Evolutionary conservation across 2,888 invertebrate species (phyloP).

Genomic region (Poecilus cupreus): DNA sequence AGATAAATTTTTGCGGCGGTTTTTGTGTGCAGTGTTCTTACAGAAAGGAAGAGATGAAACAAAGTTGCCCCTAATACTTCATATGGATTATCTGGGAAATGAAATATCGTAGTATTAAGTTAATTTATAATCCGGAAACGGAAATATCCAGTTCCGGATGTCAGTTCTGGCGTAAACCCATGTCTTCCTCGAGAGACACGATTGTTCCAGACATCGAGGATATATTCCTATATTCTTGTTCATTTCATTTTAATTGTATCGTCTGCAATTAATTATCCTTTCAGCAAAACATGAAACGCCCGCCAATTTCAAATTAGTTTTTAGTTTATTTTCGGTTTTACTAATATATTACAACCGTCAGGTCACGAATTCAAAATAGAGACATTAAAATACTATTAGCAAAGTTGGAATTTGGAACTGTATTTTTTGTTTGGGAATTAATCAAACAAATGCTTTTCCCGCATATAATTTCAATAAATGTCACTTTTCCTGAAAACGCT

Average conservation of each 20-base stretch:
- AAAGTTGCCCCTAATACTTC: background rate
- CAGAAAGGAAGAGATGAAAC: too few relatives aligned
- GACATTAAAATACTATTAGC: constrained; percentile 1
- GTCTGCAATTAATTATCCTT: background rate
- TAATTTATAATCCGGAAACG: constrained; percentile 42
- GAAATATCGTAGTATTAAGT: constrained; percentile 23
- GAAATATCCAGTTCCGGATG: constrained; percentile 44
- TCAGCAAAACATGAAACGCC: background rate
- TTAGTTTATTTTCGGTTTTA: background rate
- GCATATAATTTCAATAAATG: background rate
- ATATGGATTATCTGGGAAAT: constrained; percentile 1
- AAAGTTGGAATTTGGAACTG: background rate
- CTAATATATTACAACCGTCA: background rate
- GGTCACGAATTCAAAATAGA: background rate
- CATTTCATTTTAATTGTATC: background rate
- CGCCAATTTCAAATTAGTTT: background rate
- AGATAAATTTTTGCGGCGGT: too few relatives aligned
- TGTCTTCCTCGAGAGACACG: background rate
- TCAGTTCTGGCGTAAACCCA: constrained; percentile 25
- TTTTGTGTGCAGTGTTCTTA: too few relatives aligned
- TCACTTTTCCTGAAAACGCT: background rate
- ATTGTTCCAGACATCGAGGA: background rate
- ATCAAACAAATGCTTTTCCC: background rate
- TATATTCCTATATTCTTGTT: background rate
- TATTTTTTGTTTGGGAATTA: background rate